A percentile compares a stretch with the other conserved stretches of the same genome.
phyloP scores from a whole-genome alignment of 2,797 vertebrate genomes.

The Antrozous pallidus region DNA sequence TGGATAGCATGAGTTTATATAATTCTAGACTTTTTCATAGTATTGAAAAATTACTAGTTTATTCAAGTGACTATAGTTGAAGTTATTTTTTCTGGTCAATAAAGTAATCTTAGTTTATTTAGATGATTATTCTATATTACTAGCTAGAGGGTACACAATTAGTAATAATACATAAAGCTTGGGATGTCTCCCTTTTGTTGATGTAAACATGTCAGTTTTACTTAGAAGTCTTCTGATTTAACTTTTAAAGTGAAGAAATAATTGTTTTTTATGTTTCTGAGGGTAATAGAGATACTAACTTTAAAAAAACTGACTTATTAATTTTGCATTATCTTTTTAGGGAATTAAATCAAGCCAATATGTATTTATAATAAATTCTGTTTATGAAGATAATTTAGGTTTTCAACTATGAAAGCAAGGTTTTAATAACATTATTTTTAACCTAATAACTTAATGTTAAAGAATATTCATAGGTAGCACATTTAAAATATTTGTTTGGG shows the following conservation, averaged over 20 bases:
- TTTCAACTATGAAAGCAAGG: background rate
- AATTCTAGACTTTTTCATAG: conserved; percentile 26
- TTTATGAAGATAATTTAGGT: conserved; percentile 1
- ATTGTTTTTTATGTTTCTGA: background rate
- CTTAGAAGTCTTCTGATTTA: background rate
- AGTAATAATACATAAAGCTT: background rate
- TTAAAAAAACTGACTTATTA: background rate
- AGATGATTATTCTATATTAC: background rate
- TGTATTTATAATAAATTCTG: conserved; percentile 5
- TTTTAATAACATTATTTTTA: background rate
- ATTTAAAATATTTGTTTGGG: conserved; percentile 23
- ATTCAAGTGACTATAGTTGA: conserved; percentile 17
- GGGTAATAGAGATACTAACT: background rate
- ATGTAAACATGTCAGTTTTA: background rate
- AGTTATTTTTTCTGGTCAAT: background rate
- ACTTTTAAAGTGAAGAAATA: background rate
- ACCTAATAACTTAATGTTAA: background rate
- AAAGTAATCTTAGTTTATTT: background rate
- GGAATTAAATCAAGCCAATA: conserved; percentile 1
- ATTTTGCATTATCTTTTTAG: background rate
- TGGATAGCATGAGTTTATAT: background rate
- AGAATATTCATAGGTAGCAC: background rate
- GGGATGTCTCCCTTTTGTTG: background rate
- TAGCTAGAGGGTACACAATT: background rate
- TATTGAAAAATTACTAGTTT: conserved; percentile 8